Evolutionary conservation across 2,797 vertebrate species (phyloP).

Genomic region (Acrocephalus scirpaceus): DNA sequence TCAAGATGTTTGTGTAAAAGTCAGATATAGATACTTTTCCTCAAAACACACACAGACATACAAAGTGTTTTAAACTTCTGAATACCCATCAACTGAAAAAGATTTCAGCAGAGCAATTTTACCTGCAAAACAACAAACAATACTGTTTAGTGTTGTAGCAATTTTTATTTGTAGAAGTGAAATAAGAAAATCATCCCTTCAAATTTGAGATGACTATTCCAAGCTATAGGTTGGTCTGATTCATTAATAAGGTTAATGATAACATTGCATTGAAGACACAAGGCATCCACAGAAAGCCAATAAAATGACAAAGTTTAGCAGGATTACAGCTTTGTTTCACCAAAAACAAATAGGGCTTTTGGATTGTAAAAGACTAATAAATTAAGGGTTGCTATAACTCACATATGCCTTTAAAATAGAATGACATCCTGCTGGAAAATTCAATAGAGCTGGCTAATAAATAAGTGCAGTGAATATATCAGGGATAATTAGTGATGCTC

Average conservation of each 20-base stretch:
- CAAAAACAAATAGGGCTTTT: neutral
- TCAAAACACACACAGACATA: neutral
- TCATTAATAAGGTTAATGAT: neutral
- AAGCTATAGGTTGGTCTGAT: neutral
- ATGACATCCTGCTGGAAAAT: neutral
- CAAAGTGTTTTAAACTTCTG: neutral
- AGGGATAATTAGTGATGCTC: neutral
- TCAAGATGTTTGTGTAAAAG: neutral
- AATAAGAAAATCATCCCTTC: neutral
- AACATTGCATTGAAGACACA: neutral
- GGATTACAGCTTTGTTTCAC: neutral
- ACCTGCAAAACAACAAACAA: neutral
- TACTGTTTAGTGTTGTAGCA: neutral
- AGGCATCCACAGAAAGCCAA: neutral
- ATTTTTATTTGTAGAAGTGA: neutral
- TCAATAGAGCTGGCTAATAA: neutral
- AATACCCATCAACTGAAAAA: neutral
- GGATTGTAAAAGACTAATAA: neutral
- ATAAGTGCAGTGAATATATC: neutral
- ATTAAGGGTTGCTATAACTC: neutral
- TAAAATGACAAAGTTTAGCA: neutral
- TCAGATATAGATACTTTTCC: neutral
- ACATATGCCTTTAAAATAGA: neutral
- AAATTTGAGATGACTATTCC: neutral
- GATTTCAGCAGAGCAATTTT: neutral